Base-by-base conservation (phyloP, 2,797 vertebrate genomes). In the Aeoliscus strigatus region DNA sequence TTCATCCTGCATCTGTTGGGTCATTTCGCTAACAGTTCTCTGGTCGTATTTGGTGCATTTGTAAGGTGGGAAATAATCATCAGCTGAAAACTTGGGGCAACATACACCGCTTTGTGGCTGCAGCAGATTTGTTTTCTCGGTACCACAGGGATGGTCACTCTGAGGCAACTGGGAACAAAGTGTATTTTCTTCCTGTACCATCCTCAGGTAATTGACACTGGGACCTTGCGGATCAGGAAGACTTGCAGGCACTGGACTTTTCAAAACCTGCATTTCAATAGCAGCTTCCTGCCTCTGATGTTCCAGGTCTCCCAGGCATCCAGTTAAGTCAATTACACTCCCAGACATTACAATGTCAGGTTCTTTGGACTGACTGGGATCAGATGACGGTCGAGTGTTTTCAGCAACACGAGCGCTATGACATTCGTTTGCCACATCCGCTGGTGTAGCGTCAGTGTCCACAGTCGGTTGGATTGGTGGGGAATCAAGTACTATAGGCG, bases 241-340 rank as follows among this genome's bases (percentile, higher is more conserved):
- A 53, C 7, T 28, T 30, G 14, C 23, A 7, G 47, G 7, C 21
- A 55, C 11, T 2, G 14, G 14, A 14, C 11, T 21, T 13, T 48
- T 54, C 16, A 39, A 31, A 4, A 5, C 33, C 13, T 43, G 27
- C 1, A 12, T 5, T 29, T 67, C 68, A 28, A 36, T 8, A 37
- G 14, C 11, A 1, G 51, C 52, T 29, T 44, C 65, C 18, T 68
- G 50, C 47, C 45, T 47, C 29, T 75, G 63, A 48, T 29, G 59
- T 49, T 24, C 56, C 25, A 68, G 18, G 14, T 74, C 59, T 58
- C 78, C 70, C 36, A 71, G 53, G 73, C 60, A 73, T 45, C 39
- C 60, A n/a, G 60, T 68, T 47, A 81, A 60, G 15, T 79, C 59
- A 34, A 70, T 28, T 18, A 61, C 45, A 43, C 23, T 47, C 5